Conservation (phyloP, 2,888 invertebrate genomes). For the Trissolcus brochymenae region DNA sequence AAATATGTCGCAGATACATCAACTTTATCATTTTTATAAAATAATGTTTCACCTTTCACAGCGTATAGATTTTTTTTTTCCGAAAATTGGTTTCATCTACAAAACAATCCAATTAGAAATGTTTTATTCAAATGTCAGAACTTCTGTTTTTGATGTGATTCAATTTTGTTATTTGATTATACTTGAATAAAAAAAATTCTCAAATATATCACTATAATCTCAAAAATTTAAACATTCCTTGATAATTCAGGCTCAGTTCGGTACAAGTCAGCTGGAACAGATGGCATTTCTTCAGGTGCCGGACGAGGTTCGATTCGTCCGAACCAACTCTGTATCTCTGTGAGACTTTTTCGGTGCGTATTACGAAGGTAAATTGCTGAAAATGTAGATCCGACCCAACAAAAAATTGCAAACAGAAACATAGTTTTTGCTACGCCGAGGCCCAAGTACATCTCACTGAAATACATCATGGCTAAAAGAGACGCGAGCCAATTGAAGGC, state of each 20-base stretch:
- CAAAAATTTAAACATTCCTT: neutral
- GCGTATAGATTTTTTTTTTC: too few species aligned
- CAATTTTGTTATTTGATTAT: too few species aligned
- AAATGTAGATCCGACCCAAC: slow-evolving; percentile 63
- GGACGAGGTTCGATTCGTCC: slow-evolving; percentile 10
- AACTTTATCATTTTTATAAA: slow-evolving; percentile 18
- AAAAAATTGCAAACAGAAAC: slow-evolving; percentile 65
- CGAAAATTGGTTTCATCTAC: too few species aligned
- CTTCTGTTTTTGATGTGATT: neutral
- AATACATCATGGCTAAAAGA: slow-evolving; percentile 62
- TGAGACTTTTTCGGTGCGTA: slow-evolving; percentile 63
- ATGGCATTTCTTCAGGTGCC: neutral
- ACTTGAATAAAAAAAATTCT: too few species aligned
- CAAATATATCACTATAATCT: too few species aligned
- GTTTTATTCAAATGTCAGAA: too few species aligned
- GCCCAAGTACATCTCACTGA: slow-evolving; percentile 59
- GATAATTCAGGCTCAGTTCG: slow-evolving; percentile 16
- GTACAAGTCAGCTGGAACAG: slow-evolving; percentile 6
- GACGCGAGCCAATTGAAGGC: slow-evolving; percentile 66
- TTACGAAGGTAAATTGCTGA: slow-evolving; percentile 61
- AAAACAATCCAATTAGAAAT: too few species aligned
- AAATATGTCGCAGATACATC: slow-evolving; percentile 37
- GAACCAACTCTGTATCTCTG: slow-evolving; percentile 65
- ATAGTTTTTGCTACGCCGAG: slow-evolving; percentile 63
- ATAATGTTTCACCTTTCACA: slow-evolving; percentile 19